Conservation (phyloP, 30 jellyfish, hydroid and myxozoan genomes). For the Rhopilema esculentum region DNA sequence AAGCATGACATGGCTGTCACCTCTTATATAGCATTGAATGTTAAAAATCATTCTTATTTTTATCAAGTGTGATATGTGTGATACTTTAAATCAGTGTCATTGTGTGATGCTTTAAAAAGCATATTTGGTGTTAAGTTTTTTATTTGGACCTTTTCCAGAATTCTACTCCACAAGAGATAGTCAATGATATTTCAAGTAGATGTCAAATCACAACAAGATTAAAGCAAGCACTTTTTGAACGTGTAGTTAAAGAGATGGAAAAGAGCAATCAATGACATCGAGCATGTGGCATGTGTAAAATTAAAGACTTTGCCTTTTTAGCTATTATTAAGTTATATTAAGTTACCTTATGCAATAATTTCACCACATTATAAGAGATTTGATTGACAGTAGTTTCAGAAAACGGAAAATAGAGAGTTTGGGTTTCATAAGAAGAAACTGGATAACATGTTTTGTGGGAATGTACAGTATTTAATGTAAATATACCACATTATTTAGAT, state of each 20-base stretch:
- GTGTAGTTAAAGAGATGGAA: conserved; percentile 11
- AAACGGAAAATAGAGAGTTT: neutral
- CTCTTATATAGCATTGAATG: no score
- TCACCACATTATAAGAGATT: neutral
- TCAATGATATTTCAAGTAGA: conserved; percentile 12
- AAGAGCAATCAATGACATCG: neutral
- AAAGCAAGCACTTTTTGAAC: conserved; percentile 31
- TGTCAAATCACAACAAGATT: conserved; percentile 8
- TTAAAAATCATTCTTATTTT: no score
- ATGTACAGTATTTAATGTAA: no score
- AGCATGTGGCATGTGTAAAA: neutral
- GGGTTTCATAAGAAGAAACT: neutral
- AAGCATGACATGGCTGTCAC: no score
- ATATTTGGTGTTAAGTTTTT: neutral
- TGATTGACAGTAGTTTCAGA: neutral
- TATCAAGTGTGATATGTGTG: no score
- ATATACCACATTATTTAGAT: no score
- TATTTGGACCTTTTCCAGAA: conserved; percentile 34
- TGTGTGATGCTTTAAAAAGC: no score
- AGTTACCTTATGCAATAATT: neutral
- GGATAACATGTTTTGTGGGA: neutral
- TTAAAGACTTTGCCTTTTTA: neutral
- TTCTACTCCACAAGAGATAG: conserved; percentile 13
- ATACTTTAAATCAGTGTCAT: no score
- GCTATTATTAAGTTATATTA: no score